Evolutionary conservation across 1,140 invertebrate species (phyloP).

Genomic region (Bicyclus anynana): DNA sequence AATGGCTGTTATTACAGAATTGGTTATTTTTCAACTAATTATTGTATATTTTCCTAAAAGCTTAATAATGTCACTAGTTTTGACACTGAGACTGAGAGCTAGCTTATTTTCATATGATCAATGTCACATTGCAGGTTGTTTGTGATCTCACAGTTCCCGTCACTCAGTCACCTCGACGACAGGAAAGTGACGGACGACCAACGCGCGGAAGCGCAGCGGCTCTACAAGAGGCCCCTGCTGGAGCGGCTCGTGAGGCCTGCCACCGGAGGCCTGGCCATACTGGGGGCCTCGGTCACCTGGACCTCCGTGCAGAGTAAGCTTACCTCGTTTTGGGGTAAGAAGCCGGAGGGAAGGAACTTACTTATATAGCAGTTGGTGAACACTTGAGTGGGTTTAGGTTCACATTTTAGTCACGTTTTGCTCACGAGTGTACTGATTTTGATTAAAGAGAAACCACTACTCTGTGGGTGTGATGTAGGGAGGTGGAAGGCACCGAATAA

Average conservation of each 20-base stretch:
- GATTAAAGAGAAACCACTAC: no score
- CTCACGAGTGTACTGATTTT: neutral
- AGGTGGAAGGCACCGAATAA: no score
- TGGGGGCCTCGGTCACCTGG: constrained; percentile 10
- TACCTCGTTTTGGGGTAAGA: neutral
- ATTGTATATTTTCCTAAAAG: no score
- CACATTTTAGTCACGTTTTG: no score
- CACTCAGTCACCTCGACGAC: constrained; percentile 82
- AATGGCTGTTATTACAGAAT: no score
- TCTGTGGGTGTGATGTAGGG: no score
- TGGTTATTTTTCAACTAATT: no score
- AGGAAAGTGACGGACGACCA: constrained; percentile 80
- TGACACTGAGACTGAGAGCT: no score
- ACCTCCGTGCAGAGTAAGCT: neutral
- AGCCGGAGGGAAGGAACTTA: neutral
- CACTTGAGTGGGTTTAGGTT: no score
- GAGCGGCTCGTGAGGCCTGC: constrained; percentile 59
- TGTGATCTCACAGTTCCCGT: constrained; percentile 83
- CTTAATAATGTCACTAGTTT: no score
- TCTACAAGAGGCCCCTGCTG: constrained; percentile 79
- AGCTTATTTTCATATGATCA: no score
- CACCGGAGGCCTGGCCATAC: constrained; percentile 29
- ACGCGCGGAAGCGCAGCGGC: constrained; percentile 77
- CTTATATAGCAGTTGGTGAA: neutral
- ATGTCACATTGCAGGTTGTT: constrained; percentile 81